Base-by-base conservation (phyloP, 2,888 invertebrate genomes). In the Cyrtodaria siliqua region DNA sequence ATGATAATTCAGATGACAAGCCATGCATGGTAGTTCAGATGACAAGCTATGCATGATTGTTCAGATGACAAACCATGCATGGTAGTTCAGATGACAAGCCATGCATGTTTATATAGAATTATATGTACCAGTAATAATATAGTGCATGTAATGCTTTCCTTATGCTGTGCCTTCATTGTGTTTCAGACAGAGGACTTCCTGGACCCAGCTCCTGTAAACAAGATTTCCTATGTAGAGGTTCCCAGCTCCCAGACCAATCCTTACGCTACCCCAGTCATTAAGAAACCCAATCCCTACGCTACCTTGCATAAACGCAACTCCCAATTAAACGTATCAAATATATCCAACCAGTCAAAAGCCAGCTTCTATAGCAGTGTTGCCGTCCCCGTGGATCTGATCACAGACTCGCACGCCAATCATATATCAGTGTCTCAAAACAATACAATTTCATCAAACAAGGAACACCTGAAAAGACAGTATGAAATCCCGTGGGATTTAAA, bases 301-400 rank as follows among this genome's bases (percentile, higher is more conserved):
- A 74, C 80, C 40, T 66, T 70, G 24, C 59, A 75, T 50, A 76
- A 73, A 40, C 82, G 82, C 62, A 81, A 79, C 63, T 79, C 82
- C 53, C 76, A 76, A 47, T 69, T 80, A 18, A 75, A 74, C 23
- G 67, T 69, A 61, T 77, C 83, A 24, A 72, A 63, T 24, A 42
- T 72, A 20, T 82, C 82, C 24, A 62, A 62, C 62, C 49, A 50
- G 24, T 59, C 59, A 59, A 59, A 83, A 56, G 74, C 86, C 18
- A 84, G 85, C 33, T 87, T 86, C 50, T 90, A 90, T 73, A 90
- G 89, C 74, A 87, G 87, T 64, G 86, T 88, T 6, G 87, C 89
- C 2, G 87, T 89, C 2, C 89, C 89, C 18, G 74, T 86, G n/a
- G 82, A 86, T 57, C 60, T 74, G 70, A 78, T 80, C 3, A 67